phyloP scores from a whole-genome alignment of 2,797 vertebrate genomes.

The Trematomus bernacchii region DNA sequence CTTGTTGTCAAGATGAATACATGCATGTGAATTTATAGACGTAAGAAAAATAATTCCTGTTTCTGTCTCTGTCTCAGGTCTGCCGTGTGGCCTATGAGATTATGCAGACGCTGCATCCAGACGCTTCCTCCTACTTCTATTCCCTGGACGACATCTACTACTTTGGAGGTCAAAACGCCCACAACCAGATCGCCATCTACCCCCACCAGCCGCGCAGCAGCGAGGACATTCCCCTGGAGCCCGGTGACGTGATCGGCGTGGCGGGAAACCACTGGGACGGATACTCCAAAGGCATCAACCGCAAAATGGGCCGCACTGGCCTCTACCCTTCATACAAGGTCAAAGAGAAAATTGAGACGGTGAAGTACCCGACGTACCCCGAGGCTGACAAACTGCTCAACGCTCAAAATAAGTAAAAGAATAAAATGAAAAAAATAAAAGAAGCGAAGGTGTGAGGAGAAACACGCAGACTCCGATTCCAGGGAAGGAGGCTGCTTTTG shows the following conservation, averaged over 20 bases:
- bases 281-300: slow-evolving; percentile 98
- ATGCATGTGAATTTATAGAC: not conserved
- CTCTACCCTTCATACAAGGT: slow-evolving; percentile 99
- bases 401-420: slow-evolving; percentile 78
- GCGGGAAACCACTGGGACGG: slow-evolving; percentile 99
- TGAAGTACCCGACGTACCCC: slow-evolving; percentile 96
- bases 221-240: slow-evolving; percentile 96
- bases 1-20: not conserved
- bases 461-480: slow-evolving; percentile 69
- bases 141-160: slow-evolving; percentile 99
- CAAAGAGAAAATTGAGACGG: slow-evolving; percentile 96
- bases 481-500: slow-evolving; percentile 79
- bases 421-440: slow-evolving; percentile 42
- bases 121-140: slow-evolving; percentile 95
- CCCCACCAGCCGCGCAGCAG: slow-evolving; percentile 91
- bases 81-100: slow-evolving; percentile 99
- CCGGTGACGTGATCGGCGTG: slow-evolving; percentile 95
- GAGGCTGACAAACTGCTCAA: slow-evolving; percentile 93
- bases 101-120: slow-evolving; percentile 97
- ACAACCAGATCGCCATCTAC: slow-evolving; percentile 97
- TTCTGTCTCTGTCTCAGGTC: slow-evolving; percentile 83
- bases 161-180: slow-evolving; percentile 98
- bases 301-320: slow-evolving; percentile 96
- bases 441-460: slow-evolving; percentile 49
- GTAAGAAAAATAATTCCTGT: slow-evolving; percentile 15